Percentiles rank a stretch among this genome's conserved stretches.
These are phyloP conservation scores for Exaiptasia diaphana DNA, from an alignment of 64 coral and sea anemone species.

Conservation along the genomic window DNA sequence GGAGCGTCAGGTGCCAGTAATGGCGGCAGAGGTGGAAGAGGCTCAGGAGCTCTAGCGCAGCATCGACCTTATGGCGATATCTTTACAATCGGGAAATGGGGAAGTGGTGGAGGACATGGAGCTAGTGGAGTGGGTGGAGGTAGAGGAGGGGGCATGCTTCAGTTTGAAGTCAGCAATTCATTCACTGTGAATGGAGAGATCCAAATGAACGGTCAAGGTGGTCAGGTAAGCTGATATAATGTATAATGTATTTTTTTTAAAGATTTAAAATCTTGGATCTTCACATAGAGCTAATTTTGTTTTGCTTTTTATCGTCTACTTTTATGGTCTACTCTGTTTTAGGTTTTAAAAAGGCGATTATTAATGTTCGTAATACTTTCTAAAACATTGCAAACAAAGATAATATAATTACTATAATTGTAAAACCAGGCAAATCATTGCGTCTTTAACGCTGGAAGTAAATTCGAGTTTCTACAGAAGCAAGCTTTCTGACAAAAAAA, in stretches of 20 bases:
- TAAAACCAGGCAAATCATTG: too few relatives aligned
- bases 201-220: conserved; percentile 62
- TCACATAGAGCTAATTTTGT: too few relatives aligned
- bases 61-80: conserved; percentile 71
- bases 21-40: conserved; percentile 73
- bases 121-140: conserved; percentile 45
- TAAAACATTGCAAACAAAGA: too few relatives aligned
- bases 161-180: conserved; percentile 36
- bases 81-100: conserved; percentile 73
- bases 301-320: too few relatives aligned
- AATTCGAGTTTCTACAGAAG: too few relatives aligned
- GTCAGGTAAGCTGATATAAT: conserved; percentile 46
- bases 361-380: too few relatives aligned
- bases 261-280: too few relatives aligned
- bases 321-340: neutral
- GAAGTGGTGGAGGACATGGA: conserved; percentile 92
- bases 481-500: too few relatives aligned
- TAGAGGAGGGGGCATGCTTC: conserved; percentile 72
- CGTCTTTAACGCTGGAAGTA: too few relatives aligned
- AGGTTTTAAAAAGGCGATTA: too few relatives aligned
- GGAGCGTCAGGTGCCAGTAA: conserved; percentile 73
- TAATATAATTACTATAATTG: too few relatives aligned
- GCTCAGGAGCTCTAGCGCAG: conserved; percentile 30
- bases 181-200: conserved; percentile 56
- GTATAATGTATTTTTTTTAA: too few relatives aligned